Evolutionary conservation across 2,113 vertebrate genomes (phyloP).

Genomic region (Crotalus tigris): DNA sequence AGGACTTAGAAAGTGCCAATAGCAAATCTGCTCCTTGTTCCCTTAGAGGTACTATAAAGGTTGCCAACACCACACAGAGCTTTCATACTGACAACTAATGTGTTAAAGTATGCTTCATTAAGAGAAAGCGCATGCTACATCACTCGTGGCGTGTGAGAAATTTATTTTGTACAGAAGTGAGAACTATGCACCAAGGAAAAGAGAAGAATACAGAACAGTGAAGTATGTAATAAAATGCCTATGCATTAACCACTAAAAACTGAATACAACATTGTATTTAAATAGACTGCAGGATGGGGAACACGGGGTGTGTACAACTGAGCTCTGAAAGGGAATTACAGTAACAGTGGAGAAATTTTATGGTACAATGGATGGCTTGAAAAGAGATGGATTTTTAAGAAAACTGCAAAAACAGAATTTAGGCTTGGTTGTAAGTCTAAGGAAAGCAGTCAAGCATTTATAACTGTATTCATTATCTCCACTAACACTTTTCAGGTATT

Average conservation of each 20-base stretch:
- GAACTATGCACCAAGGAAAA: background rate
- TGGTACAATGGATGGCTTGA: background rate
- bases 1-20: background rate
- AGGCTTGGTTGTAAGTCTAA: background rate
- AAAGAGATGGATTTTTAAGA: background rate
- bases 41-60: background rate
- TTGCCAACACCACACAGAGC: background rate
- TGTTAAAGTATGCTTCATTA: background rate
- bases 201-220: background rate
- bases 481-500: background rate
- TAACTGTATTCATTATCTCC: background rate
- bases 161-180: background rate
- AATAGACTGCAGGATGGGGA: background rate
- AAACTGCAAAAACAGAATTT: background rate
- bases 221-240: background rate
- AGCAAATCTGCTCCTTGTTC: background rate
- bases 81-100: background rate
- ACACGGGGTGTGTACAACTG: background rate
- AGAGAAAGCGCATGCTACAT: background rate
- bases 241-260: background rate
- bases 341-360: background rate
- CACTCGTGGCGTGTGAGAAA: background rate
- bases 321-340: background rate
- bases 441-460: background rate
- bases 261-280: background rate